Conservation (phyloP, 2,797 vertebrate genomes). For the Sternotherus odoratus region DNA sequence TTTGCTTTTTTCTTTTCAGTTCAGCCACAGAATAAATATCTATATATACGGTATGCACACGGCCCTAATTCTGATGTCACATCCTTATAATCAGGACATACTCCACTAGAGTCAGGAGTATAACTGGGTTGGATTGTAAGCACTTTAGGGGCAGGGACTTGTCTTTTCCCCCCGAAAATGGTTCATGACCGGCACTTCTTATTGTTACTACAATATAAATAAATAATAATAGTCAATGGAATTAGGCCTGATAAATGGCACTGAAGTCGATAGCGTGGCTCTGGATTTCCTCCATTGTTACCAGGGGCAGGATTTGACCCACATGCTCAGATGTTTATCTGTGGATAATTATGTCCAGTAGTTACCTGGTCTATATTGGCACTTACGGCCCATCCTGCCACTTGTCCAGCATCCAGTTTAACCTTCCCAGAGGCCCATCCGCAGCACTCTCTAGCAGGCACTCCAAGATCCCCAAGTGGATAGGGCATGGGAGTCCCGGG, state of each 20-base stretch:
- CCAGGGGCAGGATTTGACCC: neutral
- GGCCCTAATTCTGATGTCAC: neutral
- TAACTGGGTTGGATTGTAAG: neutral
- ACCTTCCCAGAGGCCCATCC: neutral
- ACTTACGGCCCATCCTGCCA: neutral
- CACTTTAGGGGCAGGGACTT: neutral
- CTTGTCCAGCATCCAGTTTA: neutral
- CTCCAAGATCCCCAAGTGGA: neutral
- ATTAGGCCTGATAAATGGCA: neutral
- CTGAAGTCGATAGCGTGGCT: neutral
- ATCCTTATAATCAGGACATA: neutral
- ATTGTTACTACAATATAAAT: accelerated
- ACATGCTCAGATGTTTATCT: neutral
- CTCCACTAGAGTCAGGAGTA: neutral
- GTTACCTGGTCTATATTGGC: neutral
- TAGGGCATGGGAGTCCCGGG: too few species aligned
- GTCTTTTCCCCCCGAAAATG: accelerated
- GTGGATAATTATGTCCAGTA: accelerated
- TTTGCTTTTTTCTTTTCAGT: neutral
- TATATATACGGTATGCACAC: too few species aligned
- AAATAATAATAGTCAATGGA: neutral
- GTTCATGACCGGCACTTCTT: neutral
- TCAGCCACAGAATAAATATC: neutral
- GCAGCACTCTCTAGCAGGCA: neutral
- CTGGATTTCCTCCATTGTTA: neutral